These are phyloP conservation scores for Carassius gibelio DNA, from an alignment of 2,113 vertebrate genomes.

Conservation along the genomic window DNA sequence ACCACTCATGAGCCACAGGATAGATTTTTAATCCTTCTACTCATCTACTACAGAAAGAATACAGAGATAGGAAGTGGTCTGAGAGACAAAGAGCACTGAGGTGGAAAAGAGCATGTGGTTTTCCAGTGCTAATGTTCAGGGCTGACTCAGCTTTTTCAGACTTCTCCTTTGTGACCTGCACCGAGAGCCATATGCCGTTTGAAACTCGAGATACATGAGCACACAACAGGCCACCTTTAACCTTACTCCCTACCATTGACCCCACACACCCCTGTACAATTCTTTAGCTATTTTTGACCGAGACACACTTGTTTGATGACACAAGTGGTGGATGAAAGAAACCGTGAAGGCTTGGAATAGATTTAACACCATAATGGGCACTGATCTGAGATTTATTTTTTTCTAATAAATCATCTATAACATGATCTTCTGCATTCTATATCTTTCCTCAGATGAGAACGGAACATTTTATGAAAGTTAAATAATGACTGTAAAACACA, in stretches of 20 bases:
- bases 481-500: constrained; percentile 60
- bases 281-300: constrained; percentile 20
- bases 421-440: background rate
- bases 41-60: constrained; percentile 8
- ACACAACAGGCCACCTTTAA: constrained; percentile 42
- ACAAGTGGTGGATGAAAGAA: constrained; percentile 48
- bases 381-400: background rate
- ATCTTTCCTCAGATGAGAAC: background rate
- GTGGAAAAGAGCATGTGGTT: background rate
- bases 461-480: constrained; percentile 20
- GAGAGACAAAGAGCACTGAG: background rate
- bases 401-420: background rate
- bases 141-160: constrained; percentile 32
- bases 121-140: background rate
- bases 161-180: constrained; percentile 19
- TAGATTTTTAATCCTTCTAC: background rate
- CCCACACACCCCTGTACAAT: constrained; percentile 18
- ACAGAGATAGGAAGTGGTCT: background rate
- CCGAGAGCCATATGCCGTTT: constrained; percentile 26
- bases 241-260: constrained; percentile 42
- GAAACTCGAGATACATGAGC: constrained; percentile 16
- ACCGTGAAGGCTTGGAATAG: background rate
- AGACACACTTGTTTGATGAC: constrained; percentile 36
- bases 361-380: background rate
- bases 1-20: background rate